Percentiles rank a stretch among this genome's conserved stretches.
phyloP scores from a whole-genome alignment of 2,888 invertebrate genomes.

The Chouioia cunea region DNA sequence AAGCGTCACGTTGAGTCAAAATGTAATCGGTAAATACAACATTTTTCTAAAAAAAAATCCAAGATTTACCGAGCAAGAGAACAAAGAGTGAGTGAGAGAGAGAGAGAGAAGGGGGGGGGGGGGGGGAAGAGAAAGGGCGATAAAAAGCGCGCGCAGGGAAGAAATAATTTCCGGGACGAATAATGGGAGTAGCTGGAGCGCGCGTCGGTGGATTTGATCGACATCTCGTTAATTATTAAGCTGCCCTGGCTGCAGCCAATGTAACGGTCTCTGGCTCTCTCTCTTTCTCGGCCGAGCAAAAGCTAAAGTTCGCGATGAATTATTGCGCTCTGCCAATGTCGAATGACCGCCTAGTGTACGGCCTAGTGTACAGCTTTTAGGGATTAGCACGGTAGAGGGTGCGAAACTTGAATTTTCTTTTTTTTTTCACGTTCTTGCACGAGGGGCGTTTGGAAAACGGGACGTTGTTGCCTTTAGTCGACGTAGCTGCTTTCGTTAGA shows the following conservation, averaged over 20 bases:
- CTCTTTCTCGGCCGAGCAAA: not conserved
- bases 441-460: too few relatives aligned
- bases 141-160: constrained; percentile 22
- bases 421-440: too few relatives aligned
- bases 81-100: not conserved
- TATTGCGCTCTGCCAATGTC: constrained; percentile 31
- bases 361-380: not conserved
- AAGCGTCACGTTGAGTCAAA: too few relatives aligned
- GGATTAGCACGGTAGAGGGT: not conserved
- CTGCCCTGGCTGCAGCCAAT: constrained; percentile 9
- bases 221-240: constrained; percentile 47
- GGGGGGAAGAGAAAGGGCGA: constrained; percentile 8
- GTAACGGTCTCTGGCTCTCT: not conserved
- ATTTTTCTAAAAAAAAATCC: constrained; percentile 11
- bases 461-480: too few relatives aligned
- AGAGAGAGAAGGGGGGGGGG: not conserved
- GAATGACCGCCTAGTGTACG: constrained; percentile 11
- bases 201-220: constrained; percentile 41
- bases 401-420: not conserved
- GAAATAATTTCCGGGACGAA: too few relatives aligned
- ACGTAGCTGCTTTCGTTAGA: too few relatives aligned
- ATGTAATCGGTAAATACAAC: too few relatives aligned
- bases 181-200: not conserved
- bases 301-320: constrained; percentile 18
- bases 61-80: constrained; percentile 1